Evolutionary conservation across 2,888 invertebrate species (phyloP), one percentile per base, ranked within the genome.

Genomic region (Drosophila lutescens): DNA sequence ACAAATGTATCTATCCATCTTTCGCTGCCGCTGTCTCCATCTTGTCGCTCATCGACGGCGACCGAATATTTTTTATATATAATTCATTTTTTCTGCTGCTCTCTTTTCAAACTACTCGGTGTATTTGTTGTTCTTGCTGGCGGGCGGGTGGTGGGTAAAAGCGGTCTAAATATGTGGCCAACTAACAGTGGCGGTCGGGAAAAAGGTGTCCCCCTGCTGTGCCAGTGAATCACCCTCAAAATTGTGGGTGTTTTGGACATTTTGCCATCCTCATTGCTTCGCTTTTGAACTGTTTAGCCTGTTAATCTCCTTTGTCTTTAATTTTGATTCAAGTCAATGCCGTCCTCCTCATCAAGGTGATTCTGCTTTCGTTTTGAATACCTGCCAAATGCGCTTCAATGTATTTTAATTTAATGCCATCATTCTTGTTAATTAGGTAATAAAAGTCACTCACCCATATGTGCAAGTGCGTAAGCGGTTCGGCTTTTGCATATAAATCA

Each of bases 1-100:
- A 71, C 73, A 57, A 71, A 71, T 65, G 61, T 73, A 73, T 66
- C 73, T 65, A 60, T 76, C 55, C 60, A 77, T 79, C 72, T 76
- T 59, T 71, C 69, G 58, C 55, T 62, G 72, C 65, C 66, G 79
- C 83, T 76, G 70, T 61, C 69, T 67, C 58, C 71, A 58, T 71
- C 71, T 70, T 49, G 78, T 86, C 89, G 86, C 84, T 87, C 75
- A 80, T 73, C 67, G 75, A 66, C 67, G 67, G 68, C 79, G 75
- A 72, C 70, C 76, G 78, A 84, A 73, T 85, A 69, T 74, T 71
- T 74, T 60, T 60, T 75, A 34, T 34, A 49, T 49, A 49, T 70
- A 72, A 55, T 49, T 46, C 32, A 49, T 63, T 49, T 49, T 71
- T 51, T 55, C 46, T 65, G 34, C 56, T 43, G 34, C 57, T 72